Evolutionary conservation across 2,888 invertebrate genomes (phyloP), one percentile per base, ranked within the genome.

Genomic region (Byasa hedistus): DNA sequence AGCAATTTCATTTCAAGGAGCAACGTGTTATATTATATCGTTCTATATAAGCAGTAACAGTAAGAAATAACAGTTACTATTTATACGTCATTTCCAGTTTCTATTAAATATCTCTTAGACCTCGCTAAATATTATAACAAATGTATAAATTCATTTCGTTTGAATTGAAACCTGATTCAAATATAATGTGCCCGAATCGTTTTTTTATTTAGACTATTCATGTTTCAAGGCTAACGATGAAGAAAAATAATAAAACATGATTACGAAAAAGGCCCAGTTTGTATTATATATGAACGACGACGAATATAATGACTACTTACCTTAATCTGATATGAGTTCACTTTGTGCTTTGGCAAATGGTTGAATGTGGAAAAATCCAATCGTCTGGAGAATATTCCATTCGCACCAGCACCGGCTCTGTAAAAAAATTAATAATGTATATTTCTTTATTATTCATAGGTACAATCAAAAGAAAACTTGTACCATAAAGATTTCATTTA

Each of bases 251-350:
- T n/a, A 7, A 19, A 48, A 48, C 4, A 19, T 44, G 15, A 48
- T 48, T 48, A 48, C 19, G 48, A 19, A n/a, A 48, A 48, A 48
- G 48, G n/a, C 48, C 8, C 5, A n/a, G 48, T 48, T 48, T 39
- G 39, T 27, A 27, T 27, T 39, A 39, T 15, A 39, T n/a, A 48
- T 48, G 8, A 5, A 48, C 48, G 48, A n/a, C 19, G n/a, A 21
- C 52, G n/a, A 10, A 54, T 21, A 52, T 7, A 52, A 57, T 61
- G n/a, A 61, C 12, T n/a, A 84, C 94, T 94, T 93, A 98, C 98
- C 97, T 99, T 99, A 86, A 99, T 98, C 94, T 99, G 98, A 94
- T 98, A 99, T 82, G 98, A 98, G 94, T 99, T 99, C 86, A 98
- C 96, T 93, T 98, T 98, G 86, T 97, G 96, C 89, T 95, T 96